A percentile compares a stretch with the other conserved stretches of the same genome.
Evolutionary conservation across 2,888 invertebrate species (phyloP).

Genomic region (Pandemis corylana): DNA sequence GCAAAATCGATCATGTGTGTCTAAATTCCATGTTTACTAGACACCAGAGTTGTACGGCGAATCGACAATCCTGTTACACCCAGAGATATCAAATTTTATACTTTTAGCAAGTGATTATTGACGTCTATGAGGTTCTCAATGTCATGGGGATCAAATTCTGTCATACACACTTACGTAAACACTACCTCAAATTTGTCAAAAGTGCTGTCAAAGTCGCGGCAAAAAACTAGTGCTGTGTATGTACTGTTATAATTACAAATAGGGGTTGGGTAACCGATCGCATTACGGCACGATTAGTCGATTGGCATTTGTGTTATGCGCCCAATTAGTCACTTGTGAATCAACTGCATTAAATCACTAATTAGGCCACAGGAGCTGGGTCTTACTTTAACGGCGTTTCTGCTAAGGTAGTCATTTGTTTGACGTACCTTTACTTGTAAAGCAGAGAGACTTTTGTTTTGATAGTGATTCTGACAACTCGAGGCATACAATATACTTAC

Average conservation of each 20-base stretch:
- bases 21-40: no score
- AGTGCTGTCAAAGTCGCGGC: no score
- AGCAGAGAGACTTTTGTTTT: neutral
- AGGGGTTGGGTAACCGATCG: conserved; percentile 53
- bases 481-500: no score
- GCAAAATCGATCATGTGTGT: no score
- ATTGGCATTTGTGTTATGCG: conserved; percentile 64
- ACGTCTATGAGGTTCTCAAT: no score
- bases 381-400: conserved; percentile 11
- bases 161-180: no score
- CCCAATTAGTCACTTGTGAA: conserved; percentile 68
- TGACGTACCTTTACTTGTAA: neutral
- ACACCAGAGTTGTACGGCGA: no score
- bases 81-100: no score
- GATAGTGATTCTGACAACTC: neutral
- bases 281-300: conserved; percentile 69
- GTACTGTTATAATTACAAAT: conserved; percentile 24
- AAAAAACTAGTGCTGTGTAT: neutral
- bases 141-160: no score
- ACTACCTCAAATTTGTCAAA: no score
- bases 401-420: neutral
- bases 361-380: conserved; percentile 24
- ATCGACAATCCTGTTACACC: no score
- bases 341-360: conserved; percentile 52
- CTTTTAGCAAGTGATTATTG: no score